These are phyloP conservation scores for Eumerus sabulonum DNA, from an alignment of 2,888 invertebrate species.

Conservation along the genomic window DNA sequence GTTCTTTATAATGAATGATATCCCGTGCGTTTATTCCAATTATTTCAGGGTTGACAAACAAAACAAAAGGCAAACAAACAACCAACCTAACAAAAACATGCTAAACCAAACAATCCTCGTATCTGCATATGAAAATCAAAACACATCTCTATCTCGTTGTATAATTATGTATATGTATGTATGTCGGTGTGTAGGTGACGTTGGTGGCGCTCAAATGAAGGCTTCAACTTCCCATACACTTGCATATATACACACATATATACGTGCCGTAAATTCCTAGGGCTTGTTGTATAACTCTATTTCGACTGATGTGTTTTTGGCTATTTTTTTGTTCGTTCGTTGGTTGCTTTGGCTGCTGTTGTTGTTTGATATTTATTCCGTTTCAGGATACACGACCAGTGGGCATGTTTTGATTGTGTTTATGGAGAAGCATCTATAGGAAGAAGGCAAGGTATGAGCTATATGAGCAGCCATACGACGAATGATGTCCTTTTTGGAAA, in stretches of 20 bases:
- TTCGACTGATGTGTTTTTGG: conserved; percentile 45
- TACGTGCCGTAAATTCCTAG: too few relatives aligned
- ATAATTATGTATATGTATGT: too few relatives aligned
- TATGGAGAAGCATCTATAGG: conserved; percentile 18
- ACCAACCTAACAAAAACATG: conserved; percentile 49
- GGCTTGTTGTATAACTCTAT: conserved; percentile 25
- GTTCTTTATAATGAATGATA: conserved; percentile 64
- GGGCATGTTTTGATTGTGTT: conserved; percentile 63
- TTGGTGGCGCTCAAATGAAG: too few relatives aligned
- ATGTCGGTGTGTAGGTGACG: too few relatives aligned
- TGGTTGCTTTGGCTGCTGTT: not conserved
- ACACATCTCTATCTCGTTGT: conserved; percentile 24
- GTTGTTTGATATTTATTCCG: conserved; percentile 28
- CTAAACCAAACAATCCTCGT: conserved; percentile 47
- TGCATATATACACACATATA: too few relatives aligned
- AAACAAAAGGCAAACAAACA: conserved; percentile 63
- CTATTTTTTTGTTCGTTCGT: conserved; percentile 10
- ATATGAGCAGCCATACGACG: conserved; percentile 13
- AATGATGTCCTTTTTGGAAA: conserved; percentile 51
- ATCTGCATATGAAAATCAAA: conserved; percentile 57
- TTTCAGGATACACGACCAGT: conserved; percentile 52
- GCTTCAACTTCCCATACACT: too few relatives aligned
- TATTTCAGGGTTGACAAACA: conserved; percentile 65
- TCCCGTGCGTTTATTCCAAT: conserved; percentile 66
- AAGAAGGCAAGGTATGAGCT: not conserved